Evolutionary conservation across 2,113 vertebrate species (phyloP), one percentile per base, ranked within the genome.

Genomic region (Suricata suricatta): DNA sequence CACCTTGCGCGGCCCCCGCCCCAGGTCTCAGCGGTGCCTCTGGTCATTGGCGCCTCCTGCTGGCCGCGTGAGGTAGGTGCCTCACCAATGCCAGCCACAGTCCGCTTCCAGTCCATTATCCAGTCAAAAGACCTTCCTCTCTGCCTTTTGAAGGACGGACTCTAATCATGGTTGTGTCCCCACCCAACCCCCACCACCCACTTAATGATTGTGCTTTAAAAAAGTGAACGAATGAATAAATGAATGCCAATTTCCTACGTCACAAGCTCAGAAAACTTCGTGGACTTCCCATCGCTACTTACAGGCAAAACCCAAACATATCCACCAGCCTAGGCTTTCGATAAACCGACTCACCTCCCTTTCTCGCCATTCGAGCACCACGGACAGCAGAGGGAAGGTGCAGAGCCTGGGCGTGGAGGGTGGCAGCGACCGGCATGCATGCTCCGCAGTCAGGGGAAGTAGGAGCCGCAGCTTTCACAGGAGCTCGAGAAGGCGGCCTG

Each of bases 371-470:
- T 29, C 71, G 23, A 14, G 71, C 35, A 29, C 21, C 19, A 12
- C 54, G 16, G 4, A 52, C 3, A 3, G 7, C 50, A 33, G 50
- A 11, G 23, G 63, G 33, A 31, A 11, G 44, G 33, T 0, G 19
- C 63, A 69, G 27, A 21, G 47, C 7, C 44, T 2, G 35, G 50
- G 19, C 14, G 4, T 3, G 4, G 68, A 33, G 33, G 41, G 38
- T 27, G 35, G 63, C 54, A 41, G 54, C 13, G 2, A 2, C n/a
- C 1, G 41, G 6, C 41, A 4, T 5, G 13, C 4, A 35, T 27
- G 2, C 41, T 44, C 77, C 47, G 57, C 38, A 60, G 47, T 31
- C 0, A n/a, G n/a, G n/a, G n/a, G 82, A 52, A 7, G 9, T 4
- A 21, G 60, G 31, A 33, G 9, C 12, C n/a, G 19, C 7, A 57